Evolutionary conservation across 2,797 vertebrate genomes (phyloP), one percentile per base, ranked within the genome.

Genomic region (Gobionotothen gibberifrons): DNA sequence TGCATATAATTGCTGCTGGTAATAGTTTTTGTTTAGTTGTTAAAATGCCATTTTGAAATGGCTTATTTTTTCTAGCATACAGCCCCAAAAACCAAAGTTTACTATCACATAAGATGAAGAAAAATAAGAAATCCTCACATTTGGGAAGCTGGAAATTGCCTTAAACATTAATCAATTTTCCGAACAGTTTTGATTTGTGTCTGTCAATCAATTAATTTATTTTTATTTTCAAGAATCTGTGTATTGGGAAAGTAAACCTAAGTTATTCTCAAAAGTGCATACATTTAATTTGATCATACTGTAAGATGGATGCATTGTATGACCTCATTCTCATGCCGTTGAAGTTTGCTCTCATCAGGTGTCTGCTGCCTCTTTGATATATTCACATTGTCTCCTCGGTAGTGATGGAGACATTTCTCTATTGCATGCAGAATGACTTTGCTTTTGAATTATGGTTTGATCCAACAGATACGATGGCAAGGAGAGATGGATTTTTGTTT

Each of bases 231-330:
- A 26, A 26, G 26, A 26, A 26, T 26, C 26, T n/a, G 0, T 12
- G 0, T 48, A 56, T 21, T 14, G 19, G 15, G 29, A 46, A 49
- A 40, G 13, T 64, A 3, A 13, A 39, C 22, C 2, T 22, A 9
- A 44, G 26, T 39, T n/a, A 11, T 42, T 55, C 2, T 21, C 4
- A 22, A 3, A 43, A 19, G 13, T 21, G 13, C 14, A 17, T 55
- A 9, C 1, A 22, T 17, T 14, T 39, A 69, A 29, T 22, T 9
- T 54, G 76, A 75, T 61, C 71, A 63, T 80, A 26, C 4, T 47
- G 62, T 55, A 51, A 66, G 49, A 86, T 79, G 47, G 60, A 73
- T 83, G 61, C 4, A 76, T 85, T 78, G 70, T 48, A 82, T 82
- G 62, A 63, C 11, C 47, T 74, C 36, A 21, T 36, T 26, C n/a